Percentiles rank a stretch among this genome's conserved stretches.
phyloP scores from a whole-genome alignment of 1,140 invertebrate genomes.

The Heterodera carotae region DNA sequence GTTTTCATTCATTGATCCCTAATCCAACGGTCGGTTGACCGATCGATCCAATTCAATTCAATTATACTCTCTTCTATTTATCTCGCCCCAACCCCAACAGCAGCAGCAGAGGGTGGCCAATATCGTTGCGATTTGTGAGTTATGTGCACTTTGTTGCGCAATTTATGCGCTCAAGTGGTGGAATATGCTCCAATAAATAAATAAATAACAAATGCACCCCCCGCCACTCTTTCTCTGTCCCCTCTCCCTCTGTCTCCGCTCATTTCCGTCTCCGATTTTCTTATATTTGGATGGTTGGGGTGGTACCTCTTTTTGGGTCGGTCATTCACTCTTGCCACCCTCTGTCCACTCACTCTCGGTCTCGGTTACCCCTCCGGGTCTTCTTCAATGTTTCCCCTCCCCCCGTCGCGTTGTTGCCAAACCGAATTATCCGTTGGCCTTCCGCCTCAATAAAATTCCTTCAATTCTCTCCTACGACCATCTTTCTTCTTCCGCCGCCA shows the following conservation, averaged over 20 bases:
- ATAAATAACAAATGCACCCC: not conserved
- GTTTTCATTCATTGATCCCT: too few relatives aligned
- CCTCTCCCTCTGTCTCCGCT: not conserved
- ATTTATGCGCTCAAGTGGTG: too few relatives aligned
- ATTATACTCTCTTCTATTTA: too few relatives aligned
- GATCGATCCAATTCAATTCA: too few relatives aligned
- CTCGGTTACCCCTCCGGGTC: not conserved
- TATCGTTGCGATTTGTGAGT: too few relatives aligned
- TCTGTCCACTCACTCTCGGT: not conserved
- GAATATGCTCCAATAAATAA: too few relatives aligned
- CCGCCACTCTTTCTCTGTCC: not conserved
- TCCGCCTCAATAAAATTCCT: constrained; percentile 8
- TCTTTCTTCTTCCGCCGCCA: constrained; percentile 4
- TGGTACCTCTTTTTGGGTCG: too few relatives aligned
- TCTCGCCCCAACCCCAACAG: too few relatives aligned
- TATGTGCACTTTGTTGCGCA: too few relatives aligned
- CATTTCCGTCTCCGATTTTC: not conserved
- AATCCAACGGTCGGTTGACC: too few relatives aligned
- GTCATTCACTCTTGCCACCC: too few relatives aligned
- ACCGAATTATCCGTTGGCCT: constrained; percentile 18
- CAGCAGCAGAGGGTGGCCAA: too few relatives aligned
- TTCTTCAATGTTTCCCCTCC: not conserved
- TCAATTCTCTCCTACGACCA: constrained; percentile 6
- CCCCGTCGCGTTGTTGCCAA: constrained; percentile 1
- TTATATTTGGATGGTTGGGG: not conserved